Evolutionary conservation across 2,113 vertebrate species (phyloP), one percentile per base, ranked within the genome.

Genomic region (Hymenochirus boettgeri): DNA sequence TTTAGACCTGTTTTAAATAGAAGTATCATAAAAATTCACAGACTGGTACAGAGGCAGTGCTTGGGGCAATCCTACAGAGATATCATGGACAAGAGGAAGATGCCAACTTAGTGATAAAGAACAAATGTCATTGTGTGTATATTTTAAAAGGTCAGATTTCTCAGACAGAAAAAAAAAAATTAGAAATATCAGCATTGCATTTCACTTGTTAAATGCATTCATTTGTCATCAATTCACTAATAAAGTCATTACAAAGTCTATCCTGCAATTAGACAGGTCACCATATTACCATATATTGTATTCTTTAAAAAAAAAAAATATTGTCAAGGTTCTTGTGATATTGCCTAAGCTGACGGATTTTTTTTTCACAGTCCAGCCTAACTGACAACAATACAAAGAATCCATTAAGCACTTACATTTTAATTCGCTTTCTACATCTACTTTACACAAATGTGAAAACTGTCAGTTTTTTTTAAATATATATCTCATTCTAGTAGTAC

Each of bases 141-240:
- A 29, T 53, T 60, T 23, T 45, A 69, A 69, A 69, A 69, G 65
- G 65, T 69, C 65, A 69, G 24, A 60, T 60, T 51, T 69, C 58
- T 60, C 27, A 60, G 57, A 31, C 56, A 27, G n/a, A n/a, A n/a
- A n/a, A n/a, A n/a, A n/a, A n/a, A n/a, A n/a, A n/a, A 27, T 50
- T 47, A 31, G 60, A 69, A 60, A 67, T 59, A 60, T 52, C 25
- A 69, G 56, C 31, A 31, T 52, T 57, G 24, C 8, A 10, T 60
- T 59, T 69, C 47, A 60, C 56, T 57, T 69, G 56, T 69, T 69
- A 56, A 17, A 18, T 60, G 47, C 21, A 19, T 45, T 23, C 56
- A 25, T 22, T 45, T 69, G 56, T 59, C 57, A 60, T 52, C 65
- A 22, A 21, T 57, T 60, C 56, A 60, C 50, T 51, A 58, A 59